A percentile compares a stretch with the other conserved stretches of the same genome.
These are phyloP conservation scores for Xenus cinereus DNA, from an alignment of 2,113 vertebrate species.

Conservation along the genomic window DNA sequence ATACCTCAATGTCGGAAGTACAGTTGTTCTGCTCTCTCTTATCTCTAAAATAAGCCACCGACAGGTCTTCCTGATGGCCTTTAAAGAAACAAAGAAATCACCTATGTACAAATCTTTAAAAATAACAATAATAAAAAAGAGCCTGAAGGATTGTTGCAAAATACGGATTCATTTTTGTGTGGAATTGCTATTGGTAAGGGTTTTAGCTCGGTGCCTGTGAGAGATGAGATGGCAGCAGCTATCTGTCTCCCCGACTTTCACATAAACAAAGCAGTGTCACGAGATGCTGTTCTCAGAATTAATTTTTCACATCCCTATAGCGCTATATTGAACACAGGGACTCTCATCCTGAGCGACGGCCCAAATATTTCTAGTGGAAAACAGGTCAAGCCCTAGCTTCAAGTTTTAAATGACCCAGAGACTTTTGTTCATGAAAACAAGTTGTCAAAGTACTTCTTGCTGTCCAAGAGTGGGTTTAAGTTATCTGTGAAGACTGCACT, in stretches of 20 bases:
- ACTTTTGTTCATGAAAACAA: not conserved
- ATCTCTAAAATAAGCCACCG: not conserved
- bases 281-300: not conserved
- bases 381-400: not conserved
- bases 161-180: not conserved
- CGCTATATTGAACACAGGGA: fast-evolving
- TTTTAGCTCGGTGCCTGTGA: not conserved
- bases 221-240: not conserved
- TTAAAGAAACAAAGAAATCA: not conserved
- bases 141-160: not conserved
- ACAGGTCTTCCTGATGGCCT: not conserved
- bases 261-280: not conserved
- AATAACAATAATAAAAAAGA: not conserved
- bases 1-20: not conserved
- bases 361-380: not conserved
- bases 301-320: not conserved
- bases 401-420: not conserved
- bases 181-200: not conserved
- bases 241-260: not conserved
- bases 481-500: not conserved
- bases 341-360: not conserved
- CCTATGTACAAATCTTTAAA: fast-evolving
- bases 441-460: not conserved
- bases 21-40: not conserved
- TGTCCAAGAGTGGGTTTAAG: not conserved